Conservation (phyloP, 2,113 vertebrate genomes). For the Podocnemis expansa region DNA sequence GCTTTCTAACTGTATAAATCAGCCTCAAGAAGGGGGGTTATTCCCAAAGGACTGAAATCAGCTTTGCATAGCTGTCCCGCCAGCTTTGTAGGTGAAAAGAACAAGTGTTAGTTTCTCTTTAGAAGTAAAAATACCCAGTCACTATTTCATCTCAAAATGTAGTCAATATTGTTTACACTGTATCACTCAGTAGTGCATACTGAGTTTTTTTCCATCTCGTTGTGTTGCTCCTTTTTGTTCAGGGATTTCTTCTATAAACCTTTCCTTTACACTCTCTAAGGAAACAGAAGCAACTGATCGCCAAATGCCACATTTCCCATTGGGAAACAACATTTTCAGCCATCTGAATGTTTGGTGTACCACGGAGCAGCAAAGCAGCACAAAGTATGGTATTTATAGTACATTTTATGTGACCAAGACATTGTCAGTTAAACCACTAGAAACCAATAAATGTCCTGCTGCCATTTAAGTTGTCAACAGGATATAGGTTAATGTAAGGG, state of each 20-base stretch:
- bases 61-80: slow-evolving; percentile 39
- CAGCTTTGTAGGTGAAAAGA: neutral
- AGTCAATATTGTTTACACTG: neutral
- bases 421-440: slow-evolving; percentile 75
- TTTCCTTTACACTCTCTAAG: slow-evolving; percentile 46
- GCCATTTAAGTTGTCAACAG: slow-evolving; percentile 71
- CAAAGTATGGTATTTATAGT: slow-evolving; percentile 64
- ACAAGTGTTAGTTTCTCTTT: slow-evolving; percentile 24
- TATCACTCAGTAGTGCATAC: neutral
- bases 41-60: slow-evolving; percentile 59
- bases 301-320: slow-evolving; percentile 55
- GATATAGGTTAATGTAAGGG: slow-evolving; percentile 70
- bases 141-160: slow-evolving; percentile 20
- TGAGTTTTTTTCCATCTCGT: neutral
- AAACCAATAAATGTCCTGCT: slow-evolving; percentile 69
- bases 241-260: slow-evolving; percentile 3
- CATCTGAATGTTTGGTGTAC: slow-evolving; percentile 58
- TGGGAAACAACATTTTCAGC: slow-evolving; percentile 54
- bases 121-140: slow-evolving; percentile 34
- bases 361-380: slow-evolving; percentile 42
- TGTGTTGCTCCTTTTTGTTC: neutral
- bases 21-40: slow-evolving; percentile 39
- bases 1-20: slow-evolving; percentile 28
- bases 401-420: slow-evolving; percentile 68
- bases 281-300: slow-evolving; percentile 20